phyloP scores from a whole-genome alignment of 2,797 vertebrate species.

The Fistularia commersonii region DNA sequence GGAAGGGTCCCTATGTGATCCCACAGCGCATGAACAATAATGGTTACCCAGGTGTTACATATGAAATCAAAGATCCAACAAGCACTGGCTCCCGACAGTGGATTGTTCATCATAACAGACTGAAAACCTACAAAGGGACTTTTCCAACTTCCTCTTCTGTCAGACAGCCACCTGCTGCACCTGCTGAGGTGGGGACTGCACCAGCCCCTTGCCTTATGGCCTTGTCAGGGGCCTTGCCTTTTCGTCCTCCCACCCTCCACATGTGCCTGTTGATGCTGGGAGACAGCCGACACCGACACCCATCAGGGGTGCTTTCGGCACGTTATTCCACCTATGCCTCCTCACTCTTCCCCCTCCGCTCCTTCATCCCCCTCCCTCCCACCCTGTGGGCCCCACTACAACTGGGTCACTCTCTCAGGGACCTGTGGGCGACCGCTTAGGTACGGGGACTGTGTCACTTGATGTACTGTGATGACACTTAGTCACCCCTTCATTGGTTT shows the following conservation, averaged over 20 bases:
- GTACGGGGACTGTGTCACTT: background rate
- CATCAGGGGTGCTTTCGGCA: background rate
- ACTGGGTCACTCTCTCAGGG: background rate
- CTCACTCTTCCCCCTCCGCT: background rate
- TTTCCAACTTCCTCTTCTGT: background rate
- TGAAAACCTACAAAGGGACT: background rate
- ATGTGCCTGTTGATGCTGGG: background rate
- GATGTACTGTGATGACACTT: background rate
- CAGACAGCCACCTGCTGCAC: background rate
- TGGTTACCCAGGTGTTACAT: no score
- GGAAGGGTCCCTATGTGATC: no score
- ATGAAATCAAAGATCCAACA: background rate
- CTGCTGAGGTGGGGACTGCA: background rate
- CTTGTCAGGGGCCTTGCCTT: background rate
- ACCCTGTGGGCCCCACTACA: background rate
- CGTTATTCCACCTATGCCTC: background rate
- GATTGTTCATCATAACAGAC: background rate
- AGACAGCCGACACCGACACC: no score
- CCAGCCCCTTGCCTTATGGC: background rate
- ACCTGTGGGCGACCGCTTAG: background rate
- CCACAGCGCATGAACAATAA: no score
- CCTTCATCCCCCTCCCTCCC: background rate
- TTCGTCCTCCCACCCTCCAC: background rate
- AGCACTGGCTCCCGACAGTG: background rate
- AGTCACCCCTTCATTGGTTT: background rate